Base-by-base conservation (phyloP, 2,888 invertebrate genomes). In the Heliconius erato region DNA sequence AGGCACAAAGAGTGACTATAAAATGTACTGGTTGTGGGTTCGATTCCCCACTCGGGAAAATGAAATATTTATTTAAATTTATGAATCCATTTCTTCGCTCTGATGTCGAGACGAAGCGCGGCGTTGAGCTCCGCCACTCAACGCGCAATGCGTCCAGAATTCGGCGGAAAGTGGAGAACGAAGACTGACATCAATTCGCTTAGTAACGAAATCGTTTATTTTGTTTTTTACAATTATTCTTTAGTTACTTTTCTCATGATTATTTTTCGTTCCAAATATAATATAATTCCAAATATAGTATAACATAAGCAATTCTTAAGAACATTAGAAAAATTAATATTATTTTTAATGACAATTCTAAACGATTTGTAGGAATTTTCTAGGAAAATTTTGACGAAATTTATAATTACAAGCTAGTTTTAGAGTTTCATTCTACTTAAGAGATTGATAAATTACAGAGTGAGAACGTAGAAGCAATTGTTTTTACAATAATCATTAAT, bases 301-400 rank as follows among this genome's bases (percentile, higher is more conserved):
- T 59, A 59, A 59, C 59, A 59, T 59, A 59, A 59, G 23, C 59
- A 59, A 59, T 11, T 68, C 9, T 68, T 69, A 35, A 23, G 23
- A 23, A 11, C 23, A 35, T 69, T 69, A 69, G 69, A 35, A 69
- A 69, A 69, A n/a, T 9, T 40, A 23, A 68, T 68, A 2, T 9
- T 68, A 68, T 68, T 40, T 69, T 69, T 69, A 35, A 35, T 69
- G 69, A 69, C 35, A 69, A 35, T 69, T 9, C 23, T 69, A 23
- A 69, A 69, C 59, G 23, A 7, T 11, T 6, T 35, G 11, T 35
- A 35, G 11, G 1, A 35, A 12, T 35, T 23, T 35, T 35, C 0
- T 59, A 59, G 9, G 19, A 59, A 59, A 23, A 23, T 23, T 23
- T 23, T 9, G 0, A 59, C 23, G 59, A 59, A 59, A 19, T 59